phyloP scores from a whole-genome alignment of 2,113 vertebrate species.

The Cichladusa arquata region DNA sequence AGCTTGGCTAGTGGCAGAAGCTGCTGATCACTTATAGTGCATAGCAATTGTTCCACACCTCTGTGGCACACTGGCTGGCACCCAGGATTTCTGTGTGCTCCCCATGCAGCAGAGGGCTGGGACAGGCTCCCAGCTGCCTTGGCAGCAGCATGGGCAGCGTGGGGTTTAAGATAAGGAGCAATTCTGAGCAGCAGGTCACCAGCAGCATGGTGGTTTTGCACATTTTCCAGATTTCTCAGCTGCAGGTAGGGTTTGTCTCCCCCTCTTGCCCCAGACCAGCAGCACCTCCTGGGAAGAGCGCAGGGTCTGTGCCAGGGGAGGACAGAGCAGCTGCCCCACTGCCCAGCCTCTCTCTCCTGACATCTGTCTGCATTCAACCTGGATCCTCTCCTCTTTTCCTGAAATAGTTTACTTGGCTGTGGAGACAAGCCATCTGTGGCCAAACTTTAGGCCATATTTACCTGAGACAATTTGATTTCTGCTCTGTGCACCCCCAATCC shows the following conservation, averaged over 20 bases:
- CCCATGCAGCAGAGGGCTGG: background rate
- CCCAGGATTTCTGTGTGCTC: background rate
- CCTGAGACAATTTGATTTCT: background rate
- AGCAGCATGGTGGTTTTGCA: background rate
- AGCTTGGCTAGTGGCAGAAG: background rate
- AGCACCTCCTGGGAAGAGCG: background rate
- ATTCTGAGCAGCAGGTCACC: background rate
- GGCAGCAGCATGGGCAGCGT: background rate
- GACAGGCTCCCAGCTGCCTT: rapidly evolving
- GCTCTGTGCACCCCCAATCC: rapidly evolving
- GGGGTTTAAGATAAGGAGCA: background rate
- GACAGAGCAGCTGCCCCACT: background rate
- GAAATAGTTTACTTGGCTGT: background rate
- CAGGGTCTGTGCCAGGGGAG: background rate
- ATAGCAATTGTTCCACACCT: background rate
- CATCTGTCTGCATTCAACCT: background rate
- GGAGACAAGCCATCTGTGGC: background rate
- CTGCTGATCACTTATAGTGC: background rate
- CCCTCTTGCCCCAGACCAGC: background rate
- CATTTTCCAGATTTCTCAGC: background rate
- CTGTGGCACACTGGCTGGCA: background rate
- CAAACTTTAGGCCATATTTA: background rate
- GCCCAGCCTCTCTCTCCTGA: background rate
- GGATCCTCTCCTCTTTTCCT: background rate
- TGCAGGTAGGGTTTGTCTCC: background rate